Conservation (phyloP, 2,888 invertebrate genomes). For the Drosophila infuscata region DNA sequence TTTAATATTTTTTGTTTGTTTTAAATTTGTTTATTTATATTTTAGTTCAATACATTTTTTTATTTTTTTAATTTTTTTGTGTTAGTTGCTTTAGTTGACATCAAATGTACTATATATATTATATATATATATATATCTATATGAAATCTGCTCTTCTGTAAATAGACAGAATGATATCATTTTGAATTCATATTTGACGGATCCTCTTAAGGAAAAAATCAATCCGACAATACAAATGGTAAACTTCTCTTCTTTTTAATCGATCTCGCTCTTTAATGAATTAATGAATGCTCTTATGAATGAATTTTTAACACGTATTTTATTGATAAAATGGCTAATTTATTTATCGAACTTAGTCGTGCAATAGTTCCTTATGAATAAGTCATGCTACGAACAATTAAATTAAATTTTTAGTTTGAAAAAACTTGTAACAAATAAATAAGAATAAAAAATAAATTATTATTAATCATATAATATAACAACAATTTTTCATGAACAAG, state of each 20-base stretch:
- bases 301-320: not conserved
- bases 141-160: not conserved
- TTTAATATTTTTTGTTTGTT: no score
- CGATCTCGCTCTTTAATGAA: not conserved
- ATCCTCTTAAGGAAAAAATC: not conserved
- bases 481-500: no score
- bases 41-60: no score
- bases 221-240: not conserved
- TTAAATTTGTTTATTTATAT: no score
- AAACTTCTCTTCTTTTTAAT: not conserved
- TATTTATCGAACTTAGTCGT: not conserved
- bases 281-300: not conserved
- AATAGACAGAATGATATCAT: not conserved
- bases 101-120: not conserved
- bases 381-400: not conserved
- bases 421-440: no score
- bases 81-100: not conserved
- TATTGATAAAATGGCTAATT: not conserved
- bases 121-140: not conserved
- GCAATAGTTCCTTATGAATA: not conserved
- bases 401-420: not conserved
- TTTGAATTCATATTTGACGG: not conserved
- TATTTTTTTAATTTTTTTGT: no score
- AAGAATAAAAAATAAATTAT: no score
- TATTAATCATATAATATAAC: no score